These are phyloP conservation scores for Orycteropus afer DNA, from an alignment of 2,113 vertebrate genomes.

Conservation along the genomic window DNA sequence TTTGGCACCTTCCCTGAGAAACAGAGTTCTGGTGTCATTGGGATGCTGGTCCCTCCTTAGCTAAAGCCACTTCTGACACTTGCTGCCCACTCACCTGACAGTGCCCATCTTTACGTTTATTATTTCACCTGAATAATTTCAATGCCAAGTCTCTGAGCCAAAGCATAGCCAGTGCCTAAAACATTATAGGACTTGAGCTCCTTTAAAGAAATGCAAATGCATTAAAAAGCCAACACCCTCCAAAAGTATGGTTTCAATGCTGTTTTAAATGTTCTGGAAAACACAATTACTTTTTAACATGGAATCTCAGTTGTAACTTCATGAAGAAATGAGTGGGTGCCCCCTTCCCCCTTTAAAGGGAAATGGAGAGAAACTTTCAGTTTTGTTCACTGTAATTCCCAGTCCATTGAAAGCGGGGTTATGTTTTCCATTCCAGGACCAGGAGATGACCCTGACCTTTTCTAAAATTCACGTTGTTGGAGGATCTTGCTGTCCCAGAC, in stretches of 20 bases:
- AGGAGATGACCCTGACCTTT: neutral
- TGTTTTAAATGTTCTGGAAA: neutral
- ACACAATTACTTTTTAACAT: neutral
- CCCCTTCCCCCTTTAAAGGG: neutral
- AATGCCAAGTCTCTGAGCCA: neutral
- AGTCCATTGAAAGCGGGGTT: neutral
- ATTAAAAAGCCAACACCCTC: neutral
- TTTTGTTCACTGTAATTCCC: neutral
- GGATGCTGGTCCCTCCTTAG: neutral
- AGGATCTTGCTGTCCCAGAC: neutral
- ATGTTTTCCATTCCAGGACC: neutral
- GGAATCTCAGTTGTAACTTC: constrained; percentile 38
- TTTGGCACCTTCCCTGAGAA: neutral
- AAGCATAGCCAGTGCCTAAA: neutral
- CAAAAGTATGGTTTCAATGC: constrained; percentile 19
- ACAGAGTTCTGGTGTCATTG: neutral
- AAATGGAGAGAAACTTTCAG: neutral
- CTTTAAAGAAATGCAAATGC: neutral
- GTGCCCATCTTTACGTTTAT: neutral
- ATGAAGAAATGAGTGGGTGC: neutral
- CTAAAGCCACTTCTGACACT: neutral
- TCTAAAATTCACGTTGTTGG: constrained; percentile 2
- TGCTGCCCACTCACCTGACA: too few species aligned
- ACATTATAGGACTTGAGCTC: neutral
- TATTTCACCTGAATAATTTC: neutral